Conservation (phyloP, 1,140 invertebrate species). For the Aphaenogaster floridana region DNA sequence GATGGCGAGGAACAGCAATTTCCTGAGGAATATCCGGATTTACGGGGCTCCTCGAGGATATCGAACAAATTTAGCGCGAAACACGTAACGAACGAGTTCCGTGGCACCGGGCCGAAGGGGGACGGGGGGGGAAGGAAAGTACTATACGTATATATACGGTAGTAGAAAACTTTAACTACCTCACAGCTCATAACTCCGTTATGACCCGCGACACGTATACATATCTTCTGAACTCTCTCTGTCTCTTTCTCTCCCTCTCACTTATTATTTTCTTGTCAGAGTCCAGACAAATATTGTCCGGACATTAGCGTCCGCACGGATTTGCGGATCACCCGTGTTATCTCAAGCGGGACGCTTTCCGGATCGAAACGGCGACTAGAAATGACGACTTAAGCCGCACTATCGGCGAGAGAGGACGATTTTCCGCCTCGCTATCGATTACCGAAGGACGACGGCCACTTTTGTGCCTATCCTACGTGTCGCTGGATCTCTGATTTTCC, state of each 20-base stretch:
- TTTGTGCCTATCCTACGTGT: conserved; percentile 79
- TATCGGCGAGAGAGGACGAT: conserved; percentile 59
- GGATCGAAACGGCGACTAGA: conserved; percentile 45
- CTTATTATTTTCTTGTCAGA: conserved; percentile 82
- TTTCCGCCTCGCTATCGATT: conserved; percentile 77
- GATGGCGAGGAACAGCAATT: conserved; percentile 73
- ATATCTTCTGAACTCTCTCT: conserved; percentile 16
- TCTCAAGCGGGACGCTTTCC: conserved; percentile 71
- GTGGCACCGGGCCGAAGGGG: conserved; percentile 2
- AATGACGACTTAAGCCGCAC: conserved; percentile 63
- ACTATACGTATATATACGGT: conserved; percentile 60
- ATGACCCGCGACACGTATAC: conserved; percentile 74
- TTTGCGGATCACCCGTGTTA: conserved; percentile 65
- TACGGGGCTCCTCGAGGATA: conserved; percentile 75
- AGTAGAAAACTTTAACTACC: conserved; percentile 84
- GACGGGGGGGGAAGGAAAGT: conserved; percentile 27
- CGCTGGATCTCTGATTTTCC: conserved; percentile 71
- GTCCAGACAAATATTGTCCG: conserved; percentile 82
- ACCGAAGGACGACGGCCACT: conserved; percentile 82
- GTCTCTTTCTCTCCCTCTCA: conserved; percentile 68
- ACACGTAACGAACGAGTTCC: conserved; percentile 80
- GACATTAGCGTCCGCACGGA: conserved; percentile 71
- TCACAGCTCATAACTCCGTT: conserved; percentile 84
- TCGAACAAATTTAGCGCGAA: conserved; percentile 82
- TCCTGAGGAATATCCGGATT: conserved; percentile 77